Conservation (phyloP, 2,888 invertebrate species). For the Resseliella maxima region DNA sequence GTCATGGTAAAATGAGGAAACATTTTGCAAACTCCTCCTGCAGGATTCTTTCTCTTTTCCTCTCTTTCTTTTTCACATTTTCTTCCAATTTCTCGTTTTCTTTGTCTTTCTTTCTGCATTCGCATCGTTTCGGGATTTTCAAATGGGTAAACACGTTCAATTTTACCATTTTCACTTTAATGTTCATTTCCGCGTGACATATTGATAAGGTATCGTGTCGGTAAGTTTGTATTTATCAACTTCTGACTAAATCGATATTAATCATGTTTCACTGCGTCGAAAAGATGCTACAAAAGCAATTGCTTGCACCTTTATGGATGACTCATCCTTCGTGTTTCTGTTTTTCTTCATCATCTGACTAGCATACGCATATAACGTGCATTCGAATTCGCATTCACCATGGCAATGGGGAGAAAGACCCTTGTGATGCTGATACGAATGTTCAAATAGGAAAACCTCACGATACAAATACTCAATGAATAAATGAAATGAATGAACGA, state of each 20-base stretch:
- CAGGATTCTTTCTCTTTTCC: no score
- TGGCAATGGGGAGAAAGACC: background rate
- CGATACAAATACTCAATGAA: background rate
- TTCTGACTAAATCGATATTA: background rate
- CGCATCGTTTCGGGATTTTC: no score
- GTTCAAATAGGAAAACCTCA: background rate
- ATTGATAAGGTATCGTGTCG: background rate
- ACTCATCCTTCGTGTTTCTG: background rate
- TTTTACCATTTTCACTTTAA: background rate
- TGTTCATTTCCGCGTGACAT: background rate
- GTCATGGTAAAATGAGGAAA: background rate
- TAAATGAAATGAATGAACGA: background rate
- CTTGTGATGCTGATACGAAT: background rate
- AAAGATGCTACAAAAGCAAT: constrained; percentile 41
- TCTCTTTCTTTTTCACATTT: no score
- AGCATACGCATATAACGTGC: background rate
- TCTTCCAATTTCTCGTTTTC: no score
- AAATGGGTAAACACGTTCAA: background rate
- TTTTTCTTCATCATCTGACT: background rate
- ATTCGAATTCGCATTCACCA: background rate
- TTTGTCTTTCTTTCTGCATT: no score
- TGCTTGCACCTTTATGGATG: constrained; percentile 28
- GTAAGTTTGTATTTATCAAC: background rate
- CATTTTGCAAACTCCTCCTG: no score
- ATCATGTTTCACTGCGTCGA: constrained; percentile 22